Percentiles rank a stretch among this genome's conserved stretches.
Conservation (phyloP, 2,113 vertebrate species). For the Mirounga angustirostris region DNA sequence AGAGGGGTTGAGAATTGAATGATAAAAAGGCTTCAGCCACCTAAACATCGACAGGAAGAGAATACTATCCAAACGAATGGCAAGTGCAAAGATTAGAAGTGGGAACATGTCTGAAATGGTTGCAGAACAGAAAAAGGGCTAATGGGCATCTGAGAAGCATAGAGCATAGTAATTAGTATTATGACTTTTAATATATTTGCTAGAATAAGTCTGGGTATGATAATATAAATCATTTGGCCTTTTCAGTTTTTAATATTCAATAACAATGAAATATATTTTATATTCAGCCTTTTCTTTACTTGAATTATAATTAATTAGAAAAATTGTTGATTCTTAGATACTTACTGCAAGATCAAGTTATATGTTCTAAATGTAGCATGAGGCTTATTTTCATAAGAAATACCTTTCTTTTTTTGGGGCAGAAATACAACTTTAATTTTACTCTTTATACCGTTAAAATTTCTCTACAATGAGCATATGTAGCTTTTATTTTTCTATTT, state of each 20-base stretch:
- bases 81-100: not conserved
- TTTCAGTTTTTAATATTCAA: constrained; percentile 19
- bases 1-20: not conserved
- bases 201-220: not conserved
- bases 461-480: not conserved
- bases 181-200: not conserved
- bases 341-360: not conserved
- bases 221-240: not conserved
- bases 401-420: not conserved
- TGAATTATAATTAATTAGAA: constrained; percentile 13
- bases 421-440: not conserved
- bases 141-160: not conserved
- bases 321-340: not conserved
- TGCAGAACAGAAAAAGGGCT: not conserved
- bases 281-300: not conserved
- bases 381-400: not conserved
- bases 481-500: not conserved
- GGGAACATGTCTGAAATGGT: not conserved
- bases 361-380: not conserved
- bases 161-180: not conserved
- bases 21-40: not conserved
- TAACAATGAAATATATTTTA: not conserved
- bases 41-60: not conserved
- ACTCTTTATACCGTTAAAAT: not conserved
- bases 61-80: not conserved